phyloP scores from a whole-genome alignment of 2,797 vertebrate genomes.

The Oryzias sinensis region DNA sequence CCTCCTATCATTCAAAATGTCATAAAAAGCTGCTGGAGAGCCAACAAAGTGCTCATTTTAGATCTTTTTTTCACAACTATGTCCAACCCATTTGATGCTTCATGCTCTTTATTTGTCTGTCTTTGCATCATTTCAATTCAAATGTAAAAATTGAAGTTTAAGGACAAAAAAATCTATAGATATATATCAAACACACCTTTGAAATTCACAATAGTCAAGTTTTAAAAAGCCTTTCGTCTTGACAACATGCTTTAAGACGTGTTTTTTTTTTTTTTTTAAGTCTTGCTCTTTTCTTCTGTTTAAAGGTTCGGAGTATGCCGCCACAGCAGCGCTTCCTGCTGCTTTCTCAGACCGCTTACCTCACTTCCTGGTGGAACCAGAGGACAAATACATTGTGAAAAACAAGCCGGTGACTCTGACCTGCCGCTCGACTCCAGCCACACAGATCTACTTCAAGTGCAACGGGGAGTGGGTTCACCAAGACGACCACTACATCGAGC shows the following conservation, averaged over 20 bases:
- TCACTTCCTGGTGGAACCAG: conserved; percentile 93
- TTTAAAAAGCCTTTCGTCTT: too few relatives aligned
- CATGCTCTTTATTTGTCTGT: conserved; percentile 23
- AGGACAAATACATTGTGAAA: conserved; percentile 95
- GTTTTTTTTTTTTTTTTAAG: too few relatives aligned
- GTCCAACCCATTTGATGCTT: too few relatives aligned
- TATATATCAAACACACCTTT: too few relatives aligned
- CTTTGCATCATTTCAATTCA: conserved; percentile 19
- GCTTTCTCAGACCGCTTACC: conserved; percentile 89
- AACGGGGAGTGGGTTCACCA: conserved; percentile 99
- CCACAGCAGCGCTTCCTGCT: conserved; percentile 85
- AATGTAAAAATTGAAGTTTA: conserved; percentile 29
- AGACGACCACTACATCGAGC: conserved; percentile 90
- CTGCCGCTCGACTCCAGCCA: conserved; percentile 93
- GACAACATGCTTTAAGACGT: too few relatives aligned
- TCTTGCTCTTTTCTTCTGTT: not conserved
- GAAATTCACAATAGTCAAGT: too few relatives aligned
- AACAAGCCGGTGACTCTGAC: conserved; percentile 95
- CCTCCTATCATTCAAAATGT: too few relatives aligned
- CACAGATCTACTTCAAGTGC: conserved; percentile 99
- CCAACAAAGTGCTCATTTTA: too few relatives aligned
- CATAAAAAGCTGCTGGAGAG: too few relatives aligned
- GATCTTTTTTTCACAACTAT: too few relatives aligned
- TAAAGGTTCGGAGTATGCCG: conserved; percentile 88
- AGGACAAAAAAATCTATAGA: conserved; percentile 20